These are phyloP conservation scores for Montipora capitata DNA, from an alignment of 92 coral and sea anemone genomes.

Conservation along the genomic window DNA sequence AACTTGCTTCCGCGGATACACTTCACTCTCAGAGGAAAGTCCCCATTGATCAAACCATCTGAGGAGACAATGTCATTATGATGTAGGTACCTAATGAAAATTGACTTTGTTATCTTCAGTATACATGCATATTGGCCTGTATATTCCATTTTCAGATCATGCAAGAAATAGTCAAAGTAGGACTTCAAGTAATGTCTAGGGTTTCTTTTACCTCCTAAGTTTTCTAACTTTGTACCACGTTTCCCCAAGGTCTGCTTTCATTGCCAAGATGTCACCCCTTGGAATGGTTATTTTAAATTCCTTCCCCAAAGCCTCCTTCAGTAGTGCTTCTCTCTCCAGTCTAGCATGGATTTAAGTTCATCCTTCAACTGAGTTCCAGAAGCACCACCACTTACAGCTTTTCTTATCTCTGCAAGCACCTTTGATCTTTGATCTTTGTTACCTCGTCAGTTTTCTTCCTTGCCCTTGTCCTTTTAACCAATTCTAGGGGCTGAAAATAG, in stretches of 20 bases:
- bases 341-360: slow-evolving; percentile 24
- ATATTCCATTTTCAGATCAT: no score
- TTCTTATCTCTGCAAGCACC: slow-evolving; percentile 35
- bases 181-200: neutral
- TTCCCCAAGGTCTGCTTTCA: slow-evolving; percentile 55
- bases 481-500: slow-evolving; percentile 54
- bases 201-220: neutral
- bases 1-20: slow-evolving; percentile 30
- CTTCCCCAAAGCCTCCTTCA: slow-evolving; percentile 57
- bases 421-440: slow-evolving; percentile 39
- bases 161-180: no score
- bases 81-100: neutral
- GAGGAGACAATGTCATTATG: neutral
- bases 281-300: slow-evolving; percentile 61
- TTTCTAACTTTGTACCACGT: slow-evolving; percentile 10
- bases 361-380: slow-evolving; percentile 37
- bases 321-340: slow-evolving; percentile 34
- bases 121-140: no score
- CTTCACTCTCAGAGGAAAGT: slow-evolving; percentile 33
- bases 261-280: slow-evolving; percentile 50
- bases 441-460: slow-evolving; percentile 43
- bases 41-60: slow-evolving; percentile 65
- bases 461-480: slow-evolving; percentile 52
- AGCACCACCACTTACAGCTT: slow-evolving; percentile 68
- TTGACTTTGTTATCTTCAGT: no score